Evolutionary conservation across 1,140 invertebrate species (phyloP).

Genomic region (Geopemphigus sp.): DNA sequence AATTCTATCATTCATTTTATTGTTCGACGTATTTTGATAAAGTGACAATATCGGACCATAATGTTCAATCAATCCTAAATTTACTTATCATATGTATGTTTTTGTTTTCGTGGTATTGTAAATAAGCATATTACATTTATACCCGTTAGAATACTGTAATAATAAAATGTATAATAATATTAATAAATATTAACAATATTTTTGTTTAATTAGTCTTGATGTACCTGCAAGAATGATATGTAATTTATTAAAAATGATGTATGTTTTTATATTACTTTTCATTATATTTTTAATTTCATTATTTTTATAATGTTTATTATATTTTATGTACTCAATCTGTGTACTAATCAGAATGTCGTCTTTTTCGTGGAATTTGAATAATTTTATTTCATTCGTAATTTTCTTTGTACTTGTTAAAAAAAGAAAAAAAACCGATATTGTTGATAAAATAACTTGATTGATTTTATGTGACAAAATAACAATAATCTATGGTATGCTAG

Average conservation of each 20-base stretch:
- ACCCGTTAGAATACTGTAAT: neutral
- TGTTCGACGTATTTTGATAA: conserved; percentile 9
- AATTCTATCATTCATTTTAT: neutral
- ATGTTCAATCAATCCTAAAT: conserved; percentile 9
- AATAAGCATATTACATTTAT: neutral
- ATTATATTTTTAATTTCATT: conserved; percentile 29
- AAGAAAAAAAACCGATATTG: too few relatives aligned
- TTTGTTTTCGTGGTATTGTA: neutral
- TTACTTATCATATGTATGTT: conserved; percentile 9
- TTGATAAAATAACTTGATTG: too few relatives aligned
- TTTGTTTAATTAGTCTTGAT: too few relatives aligned
- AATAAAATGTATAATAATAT: neutral
- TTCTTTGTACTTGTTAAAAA: too few relatives aligned
- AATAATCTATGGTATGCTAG: too few relatives aligned
- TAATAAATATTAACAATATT: neutral
- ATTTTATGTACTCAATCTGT: too few relatives aligned
- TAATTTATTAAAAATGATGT: conserved; percentile 14
- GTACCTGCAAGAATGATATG: conserved; percentile 12
- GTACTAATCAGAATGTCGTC: too few relatives aligned
- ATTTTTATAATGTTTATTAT: conserved; percentile 7
- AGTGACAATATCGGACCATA: neutral
- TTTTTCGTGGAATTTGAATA: too few relatives aligned
- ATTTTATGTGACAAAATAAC: too few relatives aligned
- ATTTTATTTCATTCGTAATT: too few relatives aligned
- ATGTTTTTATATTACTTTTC: conserved; percentile 36